Evolutionary conservation across 2,888 invertebrate species (phyloP).

Genomic region (Tortricodes alternella): DNA sequence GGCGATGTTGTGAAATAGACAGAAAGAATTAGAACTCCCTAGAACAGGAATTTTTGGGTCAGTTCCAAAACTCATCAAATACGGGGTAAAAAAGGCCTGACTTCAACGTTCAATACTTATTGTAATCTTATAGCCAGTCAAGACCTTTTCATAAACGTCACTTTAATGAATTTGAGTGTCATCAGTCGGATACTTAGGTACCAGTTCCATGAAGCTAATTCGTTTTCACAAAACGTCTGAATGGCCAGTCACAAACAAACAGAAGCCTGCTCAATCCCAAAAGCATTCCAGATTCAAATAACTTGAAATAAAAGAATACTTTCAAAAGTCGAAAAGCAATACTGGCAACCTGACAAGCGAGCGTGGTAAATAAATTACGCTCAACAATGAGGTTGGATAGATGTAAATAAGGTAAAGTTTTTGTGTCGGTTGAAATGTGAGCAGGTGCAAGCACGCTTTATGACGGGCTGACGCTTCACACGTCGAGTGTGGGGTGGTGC

Average conservation of each 20-base stretch:
- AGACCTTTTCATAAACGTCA: too few species aligned
- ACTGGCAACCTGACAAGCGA: conserved; percentile 51
- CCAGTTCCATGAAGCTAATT: conserved; percentile 1
- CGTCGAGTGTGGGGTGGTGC: conserved; percentile 46
- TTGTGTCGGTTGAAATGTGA: conserved; percentile 37
- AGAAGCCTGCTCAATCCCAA: conserved; percentile 12
- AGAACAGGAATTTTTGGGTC: too few species aligned
- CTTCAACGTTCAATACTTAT: too few species aligned
- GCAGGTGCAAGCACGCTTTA: conserved; percentile 65
- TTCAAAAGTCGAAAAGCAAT: conserved; percentile 26
- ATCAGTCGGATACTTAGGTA: background rate
- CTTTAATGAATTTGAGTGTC: too few species aligned
- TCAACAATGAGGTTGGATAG: conserved; percentile 42
- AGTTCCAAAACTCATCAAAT: too few species aligned
- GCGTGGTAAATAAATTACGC: conserved; percentile 50
- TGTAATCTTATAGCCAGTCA: too few species aligned
- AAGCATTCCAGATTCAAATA: conserved; percentile 22
- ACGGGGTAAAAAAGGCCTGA: too few species aligned
- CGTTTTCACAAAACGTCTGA: conserved; percentile 23
- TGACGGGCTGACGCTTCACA: conserved; percentile 52
- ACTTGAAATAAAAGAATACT: conserved; percentile 19
- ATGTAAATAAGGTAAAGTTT: conserved; percentile 46
- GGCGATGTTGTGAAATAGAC: too few species aligned
- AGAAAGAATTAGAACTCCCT: too few species aligned
- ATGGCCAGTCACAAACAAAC: conserved; percentile 6